Base-by-base conservation (phyloP, 2,113 vertebrate genomes). In the Pteropus alecto region DNA sequence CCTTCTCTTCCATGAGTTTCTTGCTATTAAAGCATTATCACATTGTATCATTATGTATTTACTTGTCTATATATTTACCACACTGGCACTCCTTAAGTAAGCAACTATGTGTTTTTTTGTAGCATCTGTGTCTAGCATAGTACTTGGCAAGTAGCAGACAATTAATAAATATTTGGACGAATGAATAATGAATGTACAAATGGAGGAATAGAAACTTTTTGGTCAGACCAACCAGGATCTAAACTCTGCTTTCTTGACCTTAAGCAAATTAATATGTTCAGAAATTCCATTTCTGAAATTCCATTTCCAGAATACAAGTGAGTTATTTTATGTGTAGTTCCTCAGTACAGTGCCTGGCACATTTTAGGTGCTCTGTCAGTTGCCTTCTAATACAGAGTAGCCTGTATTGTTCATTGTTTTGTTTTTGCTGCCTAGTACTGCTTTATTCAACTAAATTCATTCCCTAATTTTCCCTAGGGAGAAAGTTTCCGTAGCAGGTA, bases 201-300 rank as follows among this genome's bases (percentile, higher is more conserved):
- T 48, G 68, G 81, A 86, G 60, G 54, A 79, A 60, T 43, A 6
- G 12, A 54, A n/a, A 26, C 33, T 46, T 87, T 86, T 6, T 68
- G 43, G 28, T 63, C n/a, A 92, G 58, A 77, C 14, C 46, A 63
- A 0, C 65, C 51, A 61, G 48, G 22, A 46, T 77, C 87, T 76
- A 81, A 74, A 71, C 21, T 85, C 87, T 41, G 60, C 35, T 43
- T 19, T 43, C 11, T 71, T 24, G 26, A 65, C 71, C 35, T 79
- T 46, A 43, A 89, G 28, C 46, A 95, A 90, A 96, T 77, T 19
- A 76, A 76, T 79, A 43, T 58, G 11, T 74, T 70, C 68, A 54
- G 46, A n/a, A 88, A 82, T 87, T 93, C 41, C 26, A 58, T 84
- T 95, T 97, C 77, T 84, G 84, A 92, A 87, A 67, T 65, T 35